Base-by-base conservation (phyloP, 2,888 invertebrate genomes). In the Halictus ligatus region DNA sequence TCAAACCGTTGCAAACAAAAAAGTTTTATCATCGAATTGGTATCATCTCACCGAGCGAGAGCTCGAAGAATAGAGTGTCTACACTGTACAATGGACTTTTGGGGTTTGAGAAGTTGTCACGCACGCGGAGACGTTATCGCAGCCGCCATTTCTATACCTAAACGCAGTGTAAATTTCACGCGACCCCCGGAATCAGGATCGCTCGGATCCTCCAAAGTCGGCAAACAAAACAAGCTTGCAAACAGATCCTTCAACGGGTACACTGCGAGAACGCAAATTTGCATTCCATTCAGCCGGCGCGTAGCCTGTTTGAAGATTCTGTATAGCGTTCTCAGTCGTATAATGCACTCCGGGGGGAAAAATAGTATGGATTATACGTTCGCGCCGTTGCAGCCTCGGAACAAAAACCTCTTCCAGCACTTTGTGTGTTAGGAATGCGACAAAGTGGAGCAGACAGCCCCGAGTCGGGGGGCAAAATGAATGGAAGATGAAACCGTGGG, bases 261-360 rank as follows among this genome's bases (percentile, higher is more conserved):
- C 67, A 69, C 18, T 40, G 35, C 69, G 69, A 40, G 69, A 21
- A 64, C 15, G 64, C 64, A 40, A 69, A 69, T 69, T 69, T 69
- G 40, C 69, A 69, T 69, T 69, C 35, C 40, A 40, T 40, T 69
- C 69, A 67, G 2, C 35, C 8, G 67, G 35, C 29, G 35, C 67
- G 7, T 29, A 21, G 29, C 15, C 64, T 64, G 64, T 67, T 67
- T 67, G 67, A 40, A 10, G 21, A 8, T 67, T 35, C 35, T 21
- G 35, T 29, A 35, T 40, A 43, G n/a, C 5, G 43, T 71, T n/a
- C 43, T 43, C 35, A 40, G 40, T n/a, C 43, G n/a, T 40, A 35
- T 67, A 35, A 67, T 67, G 35, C 21, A 18, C 67, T 0, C 35
- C 7, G n/a, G 6, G n/a, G n/a, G 18, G 40, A 54, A 40, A n/a